Evolutionary conservation across 2,113 vertebrate species (phyloP).

Genomic region (Upupa epops): DNA sequence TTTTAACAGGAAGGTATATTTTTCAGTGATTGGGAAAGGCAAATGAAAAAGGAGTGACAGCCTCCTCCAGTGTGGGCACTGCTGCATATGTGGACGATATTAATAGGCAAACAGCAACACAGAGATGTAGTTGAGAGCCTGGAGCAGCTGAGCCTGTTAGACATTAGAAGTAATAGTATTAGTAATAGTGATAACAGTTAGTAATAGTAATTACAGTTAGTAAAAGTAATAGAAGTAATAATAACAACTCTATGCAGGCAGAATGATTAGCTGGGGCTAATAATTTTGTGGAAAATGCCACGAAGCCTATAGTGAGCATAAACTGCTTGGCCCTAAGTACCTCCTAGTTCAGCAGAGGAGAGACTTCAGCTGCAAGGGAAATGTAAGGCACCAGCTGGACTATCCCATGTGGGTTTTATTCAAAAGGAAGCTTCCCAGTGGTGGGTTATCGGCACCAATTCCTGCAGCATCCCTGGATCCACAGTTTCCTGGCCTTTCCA

Average conservation of each 20-base stretch:
- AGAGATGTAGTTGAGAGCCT: not conserved
- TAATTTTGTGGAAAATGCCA: not conserved
- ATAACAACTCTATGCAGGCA: not conserved
- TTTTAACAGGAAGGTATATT: not conserved
- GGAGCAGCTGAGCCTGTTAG: not conserved
- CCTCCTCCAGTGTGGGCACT: rapidly evolving
- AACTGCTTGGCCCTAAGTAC: not conserved
- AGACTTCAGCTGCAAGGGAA: not conserved
- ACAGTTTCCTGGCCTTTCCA: not conserved
- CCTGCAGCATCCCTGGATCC: not conserved
- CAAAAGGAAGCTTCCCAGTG: not conserved
- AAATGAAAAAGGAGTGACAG: not conserved
- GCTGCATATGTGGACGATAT: not conserved
- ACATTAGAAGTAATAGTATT: not conserved
- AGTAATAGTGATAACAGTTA: not conserved
- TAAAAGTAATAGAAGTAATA: not conserved
- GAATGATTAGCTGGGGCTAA: not conserved
- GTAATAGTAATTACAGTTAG: not conserved
- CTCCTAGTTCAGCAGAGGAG: not conserved
- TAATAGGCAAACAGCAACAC: not conserved
- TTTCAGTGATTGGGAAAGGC: not conserved
- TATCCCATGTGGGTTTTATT: not conserved
- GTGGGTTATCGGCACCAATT: not conserved
- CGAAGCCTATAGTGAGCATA: not conserved
- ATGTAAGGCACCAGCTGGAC: not conserved